Evolutionary conservation across 2,888 invertebrate species (phyloP).

Genomic region (Catocala sponsa): DNA sequence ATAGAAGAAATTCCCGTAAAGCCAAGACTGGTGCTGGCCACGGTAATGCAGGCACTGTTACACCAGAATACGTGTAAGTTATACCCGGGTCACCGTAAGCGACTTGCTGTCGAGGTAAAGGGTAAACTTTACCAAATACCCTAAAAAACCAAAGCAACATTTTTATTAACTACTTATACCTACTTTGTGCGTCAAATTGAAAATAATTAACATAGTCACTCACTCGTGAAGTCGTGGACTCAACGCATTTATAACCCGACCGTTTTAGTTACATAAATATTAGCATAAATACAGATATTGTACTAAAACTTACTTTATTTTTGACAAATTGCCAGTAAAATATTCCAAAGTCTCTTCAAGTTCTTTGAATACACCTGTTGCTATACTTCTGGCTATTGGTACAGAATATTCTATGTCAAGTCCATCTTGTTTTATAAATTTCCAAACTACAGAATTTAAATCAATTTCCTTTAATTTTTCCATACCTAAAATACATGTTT

Average conservation of each 20-base stretch:
- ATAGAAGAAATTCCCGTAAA: slow-evolving; percentile 83
- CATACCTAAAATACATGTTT: slow-evolving; percentile 39
- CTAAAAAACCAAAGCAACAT: slow-evolving; percentile 58
- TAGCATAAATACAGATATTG: too few species aligned
- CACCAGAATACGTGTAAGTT: slow-evolving; percentile 90
- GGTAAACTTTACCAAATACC: slow-evolving; percentile 90
- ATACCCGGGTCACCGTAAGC: slow-evolving; percentile 90
- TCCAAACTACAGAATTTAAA: slow-evolving; percentile 63
- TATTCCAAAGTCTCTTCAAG: slow-evolving; percentile 89
- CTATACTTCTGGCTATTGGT: slow-evolving; percentile 76
- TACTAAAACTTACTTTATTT: slow-evolving; percentile 78
- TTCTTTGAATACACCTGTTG: slow-evolving; percentile 80
- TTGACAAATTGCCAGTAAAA: slow-evolving; percentile 89
- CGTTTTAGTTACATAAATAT: too few species aligned
- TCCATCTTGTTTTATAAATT: slow-evolving; percentile 80
- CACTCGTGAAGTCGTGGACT: neutral
- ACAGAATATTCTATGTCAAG: slow-evolving; percentile 88
- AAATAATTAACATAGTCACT: too few species aligned
- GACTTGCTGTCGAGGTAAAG: slow-evolving; percentile 91
- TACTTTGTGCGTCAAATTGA: too few species aligned
- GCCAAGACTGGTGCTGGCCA: slow-evolving; percentile 87
- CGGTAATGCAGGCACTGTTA: slow-evolving; percentile 89
- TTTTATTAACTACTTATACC: neutral
- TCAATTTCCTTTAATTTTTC: slow-evolving; percentile 61
- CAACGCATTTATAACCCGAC: too few species aligned